Base-by-base conservation (phyloP, 2,113 vertebrate genomes). In the Nycticryphes semicollaris region DNA sequence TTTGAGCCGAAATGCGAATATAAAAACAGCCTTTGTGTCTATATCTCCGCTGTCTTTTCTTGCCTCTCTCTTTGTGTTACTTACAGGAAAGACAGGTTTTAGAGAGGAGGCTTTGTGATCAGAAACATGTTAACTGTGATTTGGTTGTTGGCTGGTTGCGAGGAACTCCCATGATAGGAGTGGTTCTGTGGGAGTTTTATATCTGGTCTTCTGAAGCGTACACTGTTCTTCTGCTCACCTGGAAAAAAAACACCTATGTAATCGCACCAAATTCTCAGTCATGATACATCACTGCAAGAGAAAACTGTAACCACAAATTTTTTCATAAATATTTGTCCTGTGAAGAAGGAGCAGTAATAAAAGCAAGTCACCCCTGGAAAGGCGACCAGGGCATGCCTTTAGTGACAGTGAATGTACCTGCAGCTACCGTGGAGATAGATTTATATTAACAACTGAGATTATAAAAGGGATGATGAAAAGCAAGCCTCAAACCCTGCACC, bases 1-100 rank as follows among this genome's bases (percentile, higher is more conserved):
- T 96, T 45, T 89, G 91, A 76, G 91, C 77, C 70, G 73, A 82
- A 84, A 89, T 15, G 33, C 5, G 62, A 96, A 82, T 94, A 73
- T 73, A 57, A 87, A 93, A 51, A 0, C 84, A 89, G 91, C 33
- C 50, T 75, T 79, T 93, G 74, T 53, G 77, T 59, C 56, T 89
- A 1, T 79, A 76, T 57, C 67, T 94, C 41, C 53, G 76, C 77
- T 90, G 57, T 76, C 59, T 94, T 78, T 70, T 76, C 50, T 70
- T 48, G 37, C 17, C 25, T 48, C 67, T 74, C 28, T 67, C 56
- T 62, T 57, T 69, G 70, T 74, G 43, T 63, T 59, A 12, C 81
- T 59, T 23, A 11, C 7, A 80, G 74, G 68, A 72, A 74, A 76
- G 84, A 23, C 47, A 63, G 84, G 30, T 35, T 56, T 80, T 87